Evolutionary conservation across 2,888 invertebrate genomes (phyloP), one percentile per base, ranked within the genome.

Genomic region (Ochropacha duplaris): DNA sequence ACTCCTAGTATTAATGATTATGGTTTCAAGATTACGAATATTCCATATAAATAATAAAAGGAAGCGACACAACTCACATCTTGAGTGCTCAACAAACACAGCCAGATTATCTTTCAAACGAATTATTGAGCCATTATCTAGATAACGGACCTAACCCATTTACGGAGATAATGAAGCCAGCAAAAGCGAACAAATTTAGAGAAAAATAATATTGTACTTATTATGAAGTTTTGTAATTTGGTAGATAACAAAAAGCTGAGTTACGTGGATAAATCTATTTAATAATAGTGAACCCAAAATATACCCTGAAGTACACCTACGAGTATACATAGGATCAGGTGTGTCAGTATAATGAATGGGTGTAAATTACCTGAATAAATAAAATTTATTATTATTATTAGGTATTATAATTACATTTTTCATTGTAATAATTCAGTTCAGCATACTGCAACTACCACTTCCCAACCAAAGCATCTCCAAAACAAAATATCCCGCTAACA

Each of bases 111-210:
- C 79, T 75, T 73, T 70, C 62, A 72, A 76, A 81, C 80, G 78
- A 77, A 88, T 90, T 88, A 88, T 83, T 78, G 83, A 77, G 69
- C 71, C 75, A 85, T 86, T 87, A 88, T 87, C 82, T 72, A 69
- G 85, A 82, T 84, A 84, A 74, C 50, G 24, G 60, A 68, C 70
- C 65, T 79, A 84, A 86, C 86, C 85, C 71, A 79, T 82, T 84
- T 86, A 72, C 59, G 62, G 69, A 83, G 81, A 83, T 83, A 79
- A 65, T 44, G 44, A 44, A 19, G 19, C 9, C 34, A 39, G 39
- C 39, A 16, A 39, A 16, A n/a, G 8, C 16, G 39, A 39, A 39
- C 16, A 16, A 39, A 16, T 39, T 39, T 39, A n/a, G 39, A 39
- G 39, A 39, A 44, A 44, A 39, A 44, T n/a, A 19, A 67, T 65